Percentiles rank a stretch among this genome's conserved stretches.
Conservation (phyloP, 2,888 invertebrate genomes). For the Dryadula phaetusa region DNA sequence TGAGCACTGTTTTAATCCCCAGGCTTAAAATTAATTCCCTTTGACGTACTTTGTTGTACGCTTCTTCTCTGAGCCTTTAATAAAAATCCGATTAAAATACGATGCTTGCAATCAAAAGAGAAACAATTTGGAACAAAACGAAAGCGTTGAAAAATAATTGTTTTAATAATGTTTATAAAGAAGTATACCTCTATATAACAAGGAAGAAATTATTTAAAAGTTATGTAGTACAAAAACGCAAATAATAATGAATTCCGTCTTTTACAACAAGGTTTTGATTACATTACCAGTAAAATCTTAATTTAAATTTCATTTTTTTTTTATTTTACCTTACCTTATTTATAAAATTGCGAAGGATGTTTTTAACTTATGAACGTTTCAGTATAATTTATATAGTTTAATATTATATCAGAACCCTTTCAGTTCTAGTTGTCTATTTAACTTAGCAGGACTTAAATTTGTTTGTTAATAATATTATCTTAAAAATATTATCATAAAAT, state of each 20-base stretch:
- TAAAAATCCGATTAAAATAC: constrained; percentile 33
- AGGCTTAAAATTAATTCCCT: constrained; percentile 67
- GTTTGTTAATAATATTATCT: not conserved
- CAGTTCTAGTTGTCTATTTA: too few species aligned
- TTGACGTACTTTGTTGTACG: constrained; percentile 51
- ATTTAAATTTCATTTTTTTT: too few species aligned
- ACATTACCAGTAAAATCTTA: too few species aligned
- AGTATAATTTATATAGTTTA: too few species aligned
- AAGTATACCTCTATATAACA: not conserved
- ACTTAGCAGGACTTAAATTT: not conserved
- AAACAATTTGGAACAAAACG: constrained; percentile 7
- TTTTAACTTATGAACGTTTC: too few species aligned
- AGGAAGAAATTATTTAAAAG: not conserved
- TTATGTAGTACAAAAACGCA: not conserved
- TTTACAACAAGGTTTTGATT: too few species aligned
- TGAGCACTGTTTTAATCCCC: constrained; percentile 59
- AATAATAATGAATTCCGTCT: not conserved
- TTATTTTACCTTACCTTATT: too few species aligned
- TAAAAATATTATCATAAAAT: too few species aligned
- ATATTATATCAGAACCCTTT: not conserved
- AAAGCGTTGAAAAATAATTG: constrained; percentile 22
- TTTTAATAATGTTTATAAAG: constrained; percentile 1
- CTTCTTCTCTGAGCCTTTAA: constrained; percentile 44
- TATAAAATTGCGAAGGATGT: too few species aligned
- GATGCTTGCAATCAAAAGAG: constrained; percentile 24